A percentile compares a stretch with the other conserved stretches of the same genome.
Conservation (phyloP, 53 echinoderm and acorn worm genomes). For the Echinarachnius parma region DNA sequence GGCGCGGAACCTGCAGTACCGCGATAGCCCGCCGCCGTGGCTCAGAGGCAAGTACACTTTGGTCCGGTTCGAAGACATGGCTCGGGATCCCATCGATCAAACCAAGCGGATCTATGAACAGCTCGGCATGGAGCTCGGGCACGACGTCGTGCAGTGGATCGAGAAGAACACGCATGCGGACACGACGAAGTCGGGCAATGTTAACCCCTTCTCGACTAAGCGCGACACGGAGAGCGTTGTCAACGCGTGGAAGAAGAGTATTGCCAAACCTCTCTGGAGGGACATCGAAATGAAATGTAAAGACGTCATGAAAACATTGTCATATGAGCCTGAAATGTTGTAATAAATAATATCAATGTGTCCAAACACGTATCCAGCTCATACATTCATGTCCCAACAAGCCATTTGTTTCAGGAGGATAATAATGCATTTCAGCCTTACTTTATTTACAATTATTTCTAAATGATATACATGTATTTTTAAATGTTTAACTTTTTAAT, state of each 20-base stretch:
- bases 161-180: conserved; percentile 22
- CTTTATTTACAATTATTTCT: no score
- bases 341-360: background rate
- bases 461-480: no score
- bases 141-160: conserved; percentile 12
- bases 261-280: background rate
- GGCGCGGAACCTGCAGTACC: conserved; percentile 51
- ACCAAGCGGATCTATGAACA: conserved; percentile 40
- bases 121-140: conserved; percentile 13
- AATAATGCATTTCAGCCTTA: no score
- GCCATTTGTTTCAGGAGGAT: no score
- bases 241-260: conserved; percentile 29
- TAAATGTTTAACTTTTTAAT: no score
- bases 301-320: conserved; percentile 1
- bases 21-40: conserved; percentile 48
- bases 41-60: conserved; percentile 54
- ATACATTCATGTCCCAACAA: no score
- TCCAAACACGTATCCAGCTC: no score
- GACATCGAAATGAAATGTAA: conserved; percentile 24
- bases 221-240: conserved; percentile 17
- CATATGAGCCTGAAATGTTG: background rate
- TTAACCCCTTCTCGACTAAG: conserved; percentile 10
- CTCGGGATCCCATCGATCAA: conserved; percentile 37
- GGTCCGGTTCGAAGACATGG: conserved; percentile 75
- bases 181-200: background rate